A percentile compares a stretch with the other conserved stretches of the same genome.
Conservation (phyloP, 2,797 vertebrate species). For the Rhinoraja longicauda region DNA sequence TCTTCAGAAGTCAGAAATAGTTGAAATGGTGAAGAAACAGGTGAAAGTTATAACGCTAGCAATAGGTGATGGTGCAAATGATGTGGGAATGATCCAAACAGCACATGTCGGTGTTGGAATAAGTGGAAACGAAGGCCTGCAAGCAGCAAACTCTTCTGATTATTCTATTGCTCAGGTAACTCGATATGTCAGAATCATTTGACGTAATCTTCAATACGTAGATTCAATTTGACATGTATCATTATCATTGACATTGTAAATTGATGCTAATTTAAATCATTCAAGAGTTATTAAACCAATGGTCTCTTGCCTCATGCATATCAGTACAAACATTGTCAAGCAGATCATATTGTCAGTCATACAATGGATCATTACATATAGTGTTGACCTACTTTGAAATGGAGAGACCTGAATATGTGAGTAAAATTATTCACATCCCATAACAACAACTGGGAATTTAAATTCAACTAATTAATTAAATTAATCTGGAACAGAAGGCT, state of each 20-base stretch:
- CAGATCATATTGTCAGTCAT: not conserved
- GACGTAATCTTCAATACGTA: not conserved
- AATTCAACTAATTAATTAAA: too few species aligned
- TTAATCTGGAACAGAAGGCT: too few species aligned
- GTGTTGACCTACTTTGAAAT: not conserved
- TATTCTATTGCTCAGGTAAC: slow-evolving; percentile 95
- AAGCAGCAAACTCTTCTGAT: slow-evolving; percentile 96
- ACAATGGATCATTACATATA: not conserved
- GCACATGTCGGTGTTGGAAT: slow-evolving; percentile 96
- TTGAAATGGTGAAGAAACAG: slow-evolving; percentile 98
- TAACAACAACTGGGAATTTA: too few species aligned
- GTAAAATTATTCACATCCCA: too few species aligned
- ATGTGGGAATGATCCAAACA: slow-evolving; percentile 97
- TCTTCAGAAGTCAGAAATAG: slow-evolving; percentile 98
- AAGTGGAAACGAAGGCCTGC: slow-evolving; percentile 93
- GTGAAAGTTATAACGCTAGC: slow-evolving; percentile 93
- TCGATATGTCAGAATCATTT: not conserved
- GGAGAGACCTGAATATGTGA: too few species aligned
- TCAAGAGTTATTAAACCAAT: not conserved
- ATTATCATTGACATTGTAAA: not conserved
- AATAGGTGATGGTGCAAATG: slow-evolving; percentile 94
- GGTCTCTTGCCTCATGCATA: not conserved
- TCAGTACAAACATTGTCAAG: not conserved
- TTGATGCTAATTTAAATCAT: not conserved
- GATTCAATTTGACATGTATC: not conserved